These are phyloP conservation scores for Heterotilapia buettikoferi DNA, from an alignment of 2,113 vertebrate species.

Conservation along the genomic window DNA sequence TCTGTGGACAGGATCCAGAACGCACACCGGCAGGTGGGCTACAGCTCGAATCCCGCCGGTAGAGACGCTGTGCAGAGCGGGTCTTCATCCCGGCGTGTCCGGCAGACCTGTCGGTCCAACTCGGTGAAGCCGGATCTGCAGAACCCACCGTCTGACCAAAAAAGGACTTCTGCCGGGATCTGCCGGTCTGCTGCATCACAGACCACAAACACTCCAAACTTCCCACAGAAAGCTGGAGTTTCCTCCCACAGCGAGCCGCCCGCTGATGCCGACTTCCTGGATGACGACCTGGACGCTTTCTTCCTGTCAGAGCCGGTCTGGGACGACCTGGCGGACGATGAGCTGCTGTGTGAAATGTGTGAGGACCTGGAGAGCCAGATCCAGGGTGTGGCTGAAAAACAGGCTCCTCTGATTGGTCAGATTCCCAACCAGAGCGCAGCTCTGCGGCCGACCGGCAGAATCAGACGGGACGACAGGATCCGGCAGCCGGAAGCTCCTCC, in stretches of 20 bases:
- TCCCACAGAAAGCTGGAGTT: background rate
- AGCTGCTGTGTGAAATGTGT: conserved; percentile 84
- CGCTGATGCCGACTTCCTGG: background rate
- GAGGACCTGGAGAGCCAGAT: conserved; percentile 80
- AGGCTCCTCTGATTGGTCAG: background rate
- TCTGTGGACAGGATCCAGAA: background rate
- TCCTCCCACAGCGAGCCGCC: rapidly evolving
- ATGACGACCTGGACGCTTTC: conserved; percentile 52
- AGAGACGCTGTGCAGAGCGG: rapidly evolving
- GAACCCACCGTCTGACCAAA: background rate
- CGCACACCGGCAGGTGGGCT: background rate
- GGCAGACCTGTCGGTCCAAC: background rate
- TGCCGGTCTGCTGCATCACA: rapidly evolving
- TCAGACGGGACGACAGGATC: background rate
- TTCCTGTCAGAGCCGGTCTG: conserved; percentile 71
- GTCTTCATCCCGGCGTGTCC: background rate
- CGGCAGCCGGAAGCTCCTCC: rapidly evolving
- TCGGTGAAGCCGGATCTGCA: background rate
- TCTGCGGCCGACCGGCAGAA: background rate
- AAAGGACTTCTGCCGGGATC: background rate
- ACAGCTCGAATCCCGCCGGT: background rate
- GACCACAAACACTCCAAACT: rapidly evolving
- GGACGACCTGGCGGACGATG: conserved; percentile 79
- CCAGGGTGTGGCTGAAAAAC: background rate
- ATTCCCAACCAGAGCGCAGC: background rate